phyloP scores from a whole-genome alignment of 1,140 invertebrate genomes.

The Aradophagus sp. region DNA sequence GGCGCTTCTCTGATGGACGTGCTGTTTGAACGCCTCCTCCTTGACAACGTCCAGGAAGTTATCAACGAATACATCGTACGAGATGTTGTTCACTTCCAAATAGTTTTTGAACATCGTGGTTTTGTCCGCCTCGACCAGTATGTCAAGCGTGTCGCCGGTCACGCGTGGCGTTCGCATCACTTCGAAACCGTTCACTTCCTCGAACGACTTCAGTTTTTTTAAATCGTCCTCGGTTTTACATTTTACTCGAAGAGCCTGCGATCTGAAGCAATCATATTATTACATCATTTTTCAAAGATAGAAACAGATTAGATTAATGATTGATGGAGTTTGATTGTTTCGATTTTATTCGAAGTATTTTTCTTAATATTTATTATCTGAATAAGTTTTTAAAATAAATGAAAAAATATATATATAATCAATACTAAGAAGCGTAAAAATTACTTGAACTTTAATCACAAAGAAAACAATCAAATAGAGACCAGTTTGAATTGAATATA shows the following conservation, averaged over 20 bases:
- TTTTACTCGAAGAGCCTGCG: constrained; percentile 55
- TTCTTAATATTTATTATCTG: too few species aligned
- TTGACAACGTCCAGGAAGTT: constrained; percentile 56
- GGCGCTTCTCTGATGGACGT: constrained; percentile 14
- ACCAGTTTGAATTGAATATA: too few species aligned
- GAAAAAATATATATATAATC: too few species aligned
- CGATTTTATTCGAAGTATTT: too few species aligned
- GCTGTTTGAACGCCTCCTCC: constrained; percentile 45
- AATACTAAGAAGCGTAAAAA: too few species aligned
- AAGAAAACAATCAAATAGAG: too few species aligned
- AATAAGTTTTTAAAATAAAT: too few species aligned
- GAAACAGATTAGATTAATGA: too few species aligned
- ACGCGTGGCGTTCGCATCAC: constrained; percentile 49
- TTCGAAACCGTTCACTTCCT: constrained; percentile 56
- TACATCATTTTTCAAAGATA: too few species aligned
- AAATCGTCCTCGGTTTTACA: constrained; percentile 44
- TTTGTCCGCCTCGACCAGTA: constrained; percentile 60
- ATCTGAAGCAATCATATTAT: too few species aligned
- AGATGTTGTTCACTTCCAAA: constrained; percentile 46
- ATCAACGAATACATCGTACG: constrained; percentile 51
- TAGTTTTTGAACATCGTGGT: constrained; percentile 45
- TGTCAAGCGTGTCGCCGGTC: constrained; percentile 41
- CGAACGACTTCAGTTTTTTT: constrained; percentile 42
- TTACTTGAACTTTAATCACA: too few species aligned
- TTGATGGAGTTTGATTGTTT: too few species aligned